Base-by-base conservation (phyloP, 2,113 vertebrate species). In the Sinocyclocheilus rhinocerous region DNA sequence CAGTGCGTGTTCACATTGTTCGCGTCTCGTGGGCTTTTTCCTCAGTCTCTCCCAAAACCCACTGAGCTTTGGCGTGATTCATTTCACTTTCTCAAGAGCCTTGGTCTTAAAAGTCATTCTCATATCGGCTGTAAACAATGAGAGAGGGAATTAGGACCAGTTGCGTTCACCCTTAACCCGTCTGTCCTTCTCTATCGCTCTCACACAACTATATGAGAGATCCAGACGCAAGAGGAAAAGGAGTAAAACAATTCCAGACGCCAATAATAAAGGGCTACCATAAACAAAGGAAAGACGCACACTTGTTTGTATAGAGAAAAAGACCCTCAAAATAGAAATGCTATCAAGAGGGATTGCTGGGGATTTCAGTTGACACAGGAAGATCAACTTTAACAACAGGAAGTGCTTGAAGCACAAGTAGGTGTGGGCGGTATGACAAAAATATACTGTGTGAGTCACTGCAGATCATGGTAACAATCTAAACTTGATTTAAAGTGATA, bases 61-160 rank as follows among this genome's bases (percentile, higher is more conserved):
- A 75, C 4, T 24, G 29, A 45, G 50, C 59, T 81, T 45, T 48
- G 33, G 24, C 55, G 24, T 13, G 50, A 76, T 86, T 83, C 61
- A 85, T 87, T 78, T 77, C 48, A 65, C 72, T 75, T 86, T 75
- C 84, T 78, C 39, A 85, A 78, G 76, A 42, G 11, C 83, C 50
- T 84, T 20, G 10, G 77, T 84, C 85, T 61, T 18, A 33, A 2
- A 9, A 83, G 61, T 78, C 70, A 61, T 90, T 89, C 33, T 70
- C 67, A 83, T 24, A 63, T 80, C 33, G 6, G 76, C 76, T 88
- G 86, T 87, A 89, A 93, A 93, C 88, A 93, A 88, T 91, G 79
- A 76, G 77, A 76, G 80, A 88, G 84, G 83, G 87, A 87, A 83
- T 85, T 63, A 86, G 55, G 39, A 63, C 26, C 55, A 86, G 73